These are phyloP conservation scores for Strongylocentrotus purpuratus DNA, from an alignment of 35 echinoderm and acorn worm genomes.

Conservation along the genomic window DNA sequence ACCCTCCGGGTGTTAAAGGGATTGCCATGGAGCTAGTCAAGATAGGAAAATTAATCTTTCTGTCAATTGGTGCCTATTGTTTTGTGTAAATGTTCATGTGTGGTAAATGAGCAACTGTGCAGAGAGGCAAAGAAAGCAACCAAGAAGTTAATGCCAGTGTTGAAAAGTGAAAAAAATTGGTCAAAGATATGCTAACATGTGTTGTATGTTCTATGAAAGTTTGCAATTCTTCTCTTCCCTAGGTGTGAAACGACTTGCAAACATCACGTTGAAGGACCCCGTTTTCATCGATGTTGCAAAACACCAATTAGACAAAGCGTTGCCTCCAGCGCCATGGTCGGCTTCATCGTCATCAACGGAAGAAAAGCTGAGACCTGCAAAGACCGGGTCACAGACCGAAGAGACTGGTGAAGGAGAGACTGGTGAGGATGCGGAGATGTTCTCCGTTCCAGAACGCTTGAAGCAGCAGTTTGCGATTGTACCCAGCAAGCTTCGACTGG, in stretches of 20 bases:
- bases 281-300: conserved; percentile 72
- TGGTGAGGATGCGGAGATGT: conserved; percentile 49
- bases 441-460: conserved; percentile 76
- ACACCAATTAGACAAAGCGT: neutral
- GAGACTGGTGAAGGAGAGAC: neutral
- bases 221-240: neutral
- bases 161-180: too few species aligned
- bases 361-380: neutral
- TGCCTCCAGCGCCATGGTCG: neutral
- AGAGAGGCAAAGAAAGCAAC: too few species aligned
- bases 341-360: neutral
- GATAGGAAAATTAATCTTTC: too few species aligned
- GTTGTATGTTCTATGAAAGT: too few species aligned
- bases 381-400: neutral
- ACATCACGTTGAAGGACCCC: conserved; percentile 81
- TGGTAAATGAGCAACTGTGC: too few species aligned
- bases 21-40: too few species aligned
- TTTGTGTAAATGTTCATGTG: too few species aligned
- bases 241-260: conserved; percentile 86
- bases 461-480: conserved; percentile 90
- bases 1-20: too few species aligned
- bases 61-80: too few species aligned
- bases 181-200: too few species aligned
- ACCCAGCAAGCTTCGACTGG: conserved; percentile 93
- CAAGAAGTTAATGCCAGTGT: too few species aligned